These are phyloP conservation scores for Cephus spinipes DNA, from an alignment of 2,888 invertebrate species.

Conservation along the genomic window DNA sequence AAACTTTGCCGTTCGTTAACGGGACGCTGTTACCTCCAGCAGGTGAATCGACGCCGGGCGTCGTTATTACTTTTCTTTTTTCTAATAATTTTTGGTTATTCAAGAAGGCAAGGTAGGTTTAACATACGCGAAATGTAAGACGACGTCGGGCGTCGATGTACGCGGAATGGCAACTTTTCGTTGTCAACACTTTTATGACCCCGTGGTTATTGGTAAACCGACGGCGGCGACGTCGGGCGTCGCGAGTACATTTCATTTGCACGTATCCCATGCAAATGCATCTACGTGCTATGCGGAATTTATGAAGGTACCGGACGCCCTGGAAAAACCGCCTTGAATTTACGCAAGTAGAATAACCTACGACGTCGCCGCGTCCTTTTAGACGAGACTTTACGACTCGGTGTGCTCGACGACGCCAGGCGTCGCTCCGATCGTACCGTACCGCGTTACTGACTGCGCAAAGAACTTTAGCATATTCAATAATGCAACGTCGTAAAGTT, in stretches of 20 bases:
- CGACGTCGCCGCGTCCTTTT: slow-evolving; percentile 24
- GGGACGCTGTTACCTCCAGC: slow-evolving; percentile 3
- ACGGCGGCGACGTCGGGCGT: neutral
- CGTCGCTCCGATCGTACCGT: neutral
- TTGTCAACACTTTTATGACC: neutral
- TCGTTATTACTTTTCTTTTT: neutral
- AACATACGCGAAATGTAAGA: slow-evolving; percentile 16
- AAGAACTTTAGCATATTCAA: neutral
- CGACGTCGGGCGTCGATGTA: slow-evolving; percentile 11
- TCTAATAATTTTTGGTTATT: neutral
- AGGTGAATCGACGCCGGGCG: neutral
- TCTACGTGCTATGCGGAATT: slow-evolving; percentile 24
- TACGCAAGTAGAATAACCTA: neutral
- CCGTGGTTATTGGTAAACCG: neutral
- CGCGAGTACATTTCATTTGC: slow-evolving; percentile 41
- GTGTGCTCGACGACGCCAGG: slow-evolving; percentile 31
- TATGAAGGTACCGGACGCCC: slow-evolving; percentile 28
- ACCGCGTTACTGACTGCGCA: neutral
- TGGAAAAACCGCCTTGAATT: neutral
- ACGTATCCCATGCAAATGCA: slow-evolving; percentile 12
- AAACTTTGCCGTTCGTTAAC: slow-evolving; percentile 11
- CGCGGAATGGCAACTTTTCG: slow-evolving; percentile 9
- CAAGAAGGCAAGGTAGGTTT: neutral
- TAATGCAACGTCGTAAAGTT: neutral
- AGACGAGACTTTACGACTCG: slow-evolving; percentile 46